Base-by-base conservation (phyloP, 1,140 invertebrate species). In the Platyscapa corneri region DNA sequence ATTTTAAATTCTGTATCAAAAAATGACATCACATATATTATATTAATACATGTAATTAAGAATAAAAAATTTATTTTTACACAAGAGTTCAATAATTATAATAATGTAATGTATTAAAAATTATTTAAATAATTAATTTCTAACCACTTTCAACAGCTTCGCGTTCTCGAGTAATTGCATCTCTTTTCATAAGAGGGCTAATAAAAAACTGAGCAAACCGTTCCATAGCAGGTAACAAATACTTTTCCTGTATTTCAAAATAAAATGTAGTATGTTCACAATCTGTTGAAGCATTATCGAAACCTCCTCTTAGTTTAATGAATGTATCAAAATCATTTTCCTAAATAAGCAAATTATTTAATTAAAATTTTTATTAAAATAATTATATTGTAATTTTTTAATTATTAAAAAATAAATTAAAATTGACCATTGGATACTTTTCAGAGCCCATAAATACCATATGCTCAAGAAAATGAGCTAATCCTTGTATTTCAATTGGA, bases 391-490 rank as follows among this genome's bases (percentile, higher is more conserved):
- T 53, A 16, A 23, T 75, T 23, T 20, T 23, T 16, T 49, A 49
- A 46, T 76, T 76, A 46, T 46, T 75, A 14, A 75, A 14, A 30
- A 65, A 0, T 23, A 34, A 32, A 81, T 75, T 56, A 32, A 27
- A 1, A 10, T 23, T 76, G 89, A 93, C 92, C 88, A 95, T 94
- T 8, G 97, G 96, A 93, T 96, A 98, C 89, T 97, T 98, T 89
- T 96, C 94, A 72, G 97, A 98, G 56, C 98, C 98, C 95, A 99
- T 97, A 90, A 98, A 99, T 12, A 99, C 96, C 97, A 99, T 98
- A 91, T 99, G 98, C 91, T 99, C 98, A 75, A 98, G 95, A 93
- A 99, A 98, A 93, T 99, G 98, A 1, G 98, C 97, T 88, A 99
- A 90, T 1, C 98, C 98, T 86, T 96, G 97, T 77, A 98, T 95